A percentile compares a stretch with the other conserved stretches of the same genome.
These are phyloP conservation scores for Heliconius hortense DNA, from an alignment of 2,888 invertebrate species.

Conservation along the genomic window DNA sequence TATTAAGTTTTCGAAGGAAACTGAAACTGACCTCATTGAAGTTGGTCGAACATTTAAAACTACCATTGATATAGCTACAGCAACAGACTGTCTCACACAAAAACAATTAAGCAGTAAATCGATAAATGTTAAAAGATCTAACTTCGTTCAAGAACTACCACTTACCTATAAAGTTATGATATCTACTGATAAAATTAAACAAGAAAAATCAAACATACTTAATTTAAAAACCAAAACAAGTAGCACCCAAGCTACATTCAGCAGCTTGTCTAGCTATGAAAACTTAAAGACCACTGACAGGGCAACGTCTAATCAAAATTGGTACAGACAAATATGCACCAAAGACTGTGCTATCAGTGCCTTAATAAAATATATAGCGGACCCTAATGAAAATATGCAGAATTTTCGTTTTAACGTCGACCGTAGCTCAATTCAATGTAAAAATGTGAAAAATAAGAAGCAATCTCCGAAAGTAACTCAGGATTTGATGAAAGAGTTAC, in stretches of 20 bases:
- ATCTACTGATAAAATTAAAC: slow-evolving; percentile 5
- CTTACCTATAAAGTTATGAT: slow-evolving; percentile 7
- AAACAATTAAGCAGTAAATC: slow-evolving; percentile 37
- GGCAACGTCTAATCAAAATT: slow-evolving; percentile 52
- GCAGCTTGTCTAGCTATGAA: slow-evolving; percentile 32
- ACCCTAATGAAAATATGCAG: slow-evolving; percentile 40
- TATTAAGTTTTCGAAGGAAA: slow-evolving; percentile 45
- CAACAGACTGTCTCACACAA: slow-evolving; percentile 20
- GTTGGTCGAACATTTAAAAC: slow-evolving; percentile 30
- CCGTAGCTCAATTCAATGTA: slow-evolving; percentile 15
- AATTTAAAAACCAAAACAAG: slow-evolving; percentile 23
- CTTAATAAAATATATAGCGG: slow-evolving; percentile 49
- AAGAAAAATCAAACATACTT: neutral
- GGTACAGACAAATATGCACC: slow-evolving; percentile 45
- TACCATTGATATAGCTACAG: slow-evolving; percentile 30
- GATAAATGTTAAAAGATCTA: slow-evolving; percentile 31
- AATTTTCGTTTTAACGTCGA: slow-evolving; percentile 41
- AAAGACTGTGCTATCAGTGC: slow-evolving; percentile 53
- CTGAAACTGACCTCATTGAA: slow-evolving; percentile 51
- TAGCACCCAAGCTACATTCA: slow-evolving; percentile 39
- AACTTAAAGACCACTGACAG: slow-evolving; percentile 44
- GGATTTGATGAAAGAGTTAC: slow-evolving; percentile 52
- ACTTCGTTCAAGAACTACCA: neutral
- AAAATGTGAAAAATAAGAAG: slow-evolving; percentile 29
- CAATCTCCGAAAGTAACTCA: slow-evolving; percentile 42